Evolutionary conservation across 2,797 vertebrate genomes (phyloP), one percentile per base, ranked within the genome.

Genomic region (Hyperoplus lanceolatus): DNA sequence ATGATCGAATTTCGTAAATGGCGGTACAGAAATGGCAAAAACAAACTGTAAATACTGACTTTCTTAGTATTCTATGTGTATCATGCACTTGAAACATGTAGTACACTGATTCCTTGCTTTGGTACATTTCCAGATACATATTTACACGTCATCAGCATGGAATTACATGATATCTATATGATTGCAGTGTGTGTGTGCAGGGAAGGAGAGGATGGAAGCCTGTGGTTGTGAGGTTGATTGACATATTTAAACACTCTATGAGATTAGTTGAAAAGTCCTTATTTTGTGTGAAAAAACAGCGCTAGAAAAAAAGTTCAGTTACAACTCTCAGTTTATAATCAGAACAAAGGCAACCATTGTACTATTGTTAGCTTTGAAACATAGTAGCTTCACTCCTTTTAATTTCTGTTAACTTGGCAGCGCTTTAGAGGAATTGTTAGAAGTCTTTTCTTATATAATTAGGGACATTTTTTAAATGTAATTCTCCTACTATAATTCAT

Each of bases 191-290:
- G 48, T 53, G 51, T 29, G 29, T 29, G 53, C 11, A 2, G 49
- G 9, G 5, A 39, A 50, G 45, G 39, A 46, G 16, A 59, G 11
- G 42, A 54, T 8, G 15, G 49, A 56, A 4, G 56, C 59, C 64
- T 49, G 70, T 13, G n/a, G 15, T 45, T 56, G 16, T 13, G 7
- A 43, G 5, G 14, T 4, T 75, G 74, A 80, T 64, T 60, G 79
- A 64, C n/a, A 14, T 41, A 16, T 67, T 70, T 61, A 41, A 68
- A n/a, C 70, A 63, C 43, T 36, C 59, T 9, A 16, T 3, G 8
- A 12, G 21, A 48, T 18, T n/a, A 2, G 51, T 58, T 8, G 50
- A 70, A 29, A 58, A 70, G 64, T 56, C 70, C 41, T 70, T 29
- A 66, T 80, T 61, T 12, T 15, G 11, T 11, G 46, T 29, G 42